Evolutionary conservation across 2,113 vertebrate species (phyloP).

Genomic region (Scytalopus superciliaris): DNA sequence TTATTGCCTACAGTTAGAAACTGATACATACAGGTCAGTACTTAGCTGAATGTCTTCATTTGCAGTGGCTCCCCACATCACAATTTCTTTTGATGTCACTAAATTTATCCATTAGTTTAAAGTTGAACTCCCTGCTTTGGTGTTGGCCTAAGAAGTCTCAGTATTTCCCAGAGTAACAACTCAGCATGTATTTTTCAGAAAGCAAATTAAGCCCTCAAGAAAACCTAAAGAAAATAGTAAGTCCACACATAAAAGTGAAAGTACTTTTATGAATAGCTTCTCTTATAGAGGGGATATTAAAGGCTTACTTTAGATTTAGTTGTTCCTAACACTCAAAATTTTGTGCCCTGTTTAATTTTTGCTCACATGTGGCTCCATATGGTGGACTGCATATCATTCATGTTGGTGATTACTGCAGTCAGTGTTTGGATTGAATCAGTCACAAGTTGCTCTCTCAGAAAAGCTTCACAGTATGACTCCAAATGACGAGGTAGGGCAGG

Average conservation of each 20-base stretch:
- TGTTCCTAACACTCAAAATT: background rate
- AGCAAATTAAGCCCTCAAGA: background rate
- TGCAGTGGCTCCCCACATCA: background rate
- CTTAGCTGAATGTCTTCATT: background rate
- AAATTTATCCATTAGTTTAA: background rate
- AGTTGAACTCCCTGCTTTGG: background rate
- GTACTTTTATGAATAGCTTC: background rate
- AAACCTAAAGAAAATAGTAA: background rate
- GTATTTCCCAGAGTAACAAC: background rate
- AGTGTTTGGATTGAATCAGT: background rate
- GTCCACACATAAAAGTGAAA: background rate
- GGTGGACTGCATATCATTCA: background rate
- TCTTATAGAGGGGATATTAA: background rate
- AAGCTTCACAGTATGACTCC: background rate
- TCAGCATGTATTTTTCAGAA: background rate
- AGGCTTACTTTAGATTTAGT: background rate
- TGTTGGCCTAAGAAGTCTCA: background rate
- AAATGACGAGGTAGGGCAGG: background rate
- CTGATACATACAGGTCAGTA: background rate
- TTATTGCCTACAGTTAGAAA: background rate
- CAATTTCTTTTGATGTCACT: background rate
- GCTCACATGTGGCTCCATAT: background rate
- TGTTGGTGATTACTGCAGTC: background rate
- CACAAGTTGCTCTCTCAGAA: background rate
- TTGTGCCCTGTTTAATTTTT: background rate